Conservation (phyloP, 92 coral and sea anemone genomes). For the Paramuricea clavata region DNA sequence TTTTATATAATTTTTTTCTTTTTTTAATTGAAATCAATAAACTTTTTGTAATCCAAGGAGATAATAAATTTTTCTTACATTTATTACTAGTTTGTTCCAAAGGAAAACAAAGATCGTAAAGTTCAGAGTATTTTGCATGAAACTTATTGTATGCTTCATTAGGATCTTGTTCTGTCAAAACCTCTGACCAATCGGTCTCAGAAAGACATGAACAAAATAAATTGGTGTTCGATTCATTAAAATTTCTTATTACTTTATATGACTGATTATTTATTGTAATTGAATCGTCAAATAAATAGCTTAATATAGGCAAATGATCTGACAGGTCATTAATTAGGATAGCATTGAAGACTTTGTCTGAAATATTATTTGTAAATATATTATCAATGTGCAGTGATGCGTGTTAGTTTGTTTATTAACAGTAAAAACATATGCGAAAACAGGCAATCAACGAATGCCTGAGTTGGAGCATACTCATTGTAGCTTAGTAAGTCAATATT, state of each 20-base stretch:
- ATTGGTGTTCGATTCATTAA: constrained; percentile 31
- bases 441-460: too few species aligned
- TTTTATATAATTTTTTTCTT: background rate
- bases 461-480: too few species aligned
- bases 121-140: constrained; percentile 27
- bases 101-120: constrained; percentile 50
- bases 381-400: too few species aligned
- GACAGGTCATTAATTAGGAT: too few species aligned
- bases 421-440: too few species aligned
- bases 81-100: constrained; percentile 13
- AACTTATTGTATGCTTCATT: constrained; percentile 45
- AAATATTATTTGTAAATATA: too few species aligned
- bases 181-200: constrained; percentile 43
- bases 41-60: background rate
- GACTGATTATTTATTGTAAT: background rate
- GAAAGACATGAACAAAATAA: constrained; percentile 42
- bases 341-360: too few species aligned
- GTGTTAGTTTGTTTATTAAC: too few species aligned
- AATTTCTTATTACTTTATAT: constrained; percentile 8
- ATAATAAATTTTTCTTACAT: background rate
- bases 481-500: too few species aligned
- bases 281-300: constrained; percentile 16
- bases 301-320: too few species aligned
- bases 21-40: background rate
- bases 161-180: constrained; percentile 23